These are phyloP conservation scores for Microcaecilia unicolor DNA, from an alignment of 2,797 vertebrate species.

Conservation along the genomic window DNA sequence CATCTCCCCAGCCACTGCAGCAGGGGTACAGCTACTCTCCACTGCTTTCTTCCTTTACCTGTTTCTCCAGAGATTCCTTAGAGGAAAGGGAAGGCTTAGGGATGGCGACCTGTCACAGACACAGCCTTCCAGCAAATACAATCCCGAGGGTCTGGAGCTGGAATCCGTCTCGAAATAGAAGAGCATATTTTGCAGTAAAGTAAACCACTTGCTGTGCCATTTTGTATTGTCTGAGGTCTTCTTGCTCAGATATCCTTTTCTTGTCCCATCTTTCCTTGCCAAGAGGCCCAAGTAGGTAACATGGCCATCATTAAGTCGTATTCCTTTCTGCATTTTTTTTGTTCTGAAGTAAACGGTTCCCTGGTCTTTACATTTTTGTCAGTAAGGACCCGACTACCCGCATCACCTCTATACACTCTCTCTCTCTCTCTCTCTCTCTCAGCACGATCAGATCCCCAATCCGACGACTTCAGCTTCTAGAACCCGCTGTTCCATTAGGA, in stretches of 20 bases:
- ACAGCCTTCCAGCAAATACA: slow-evolving; percentile 93
- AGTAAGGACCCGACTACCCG: no score
- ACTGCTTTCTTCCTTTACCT: slow-evolving; percentile 52
- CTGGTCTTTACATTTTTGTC: no score
- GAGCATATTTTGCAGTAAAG: slow-evolving; percentile 89
- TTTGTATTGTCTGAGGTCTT: slow-evolving; percentile 91
- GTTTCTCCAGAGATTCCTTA: slow-evolving; percentile 88
- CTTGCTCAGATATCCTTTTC: slow-evolving; percentile 86
- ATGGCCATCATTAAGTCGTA: slow-evolving; percentile 93
- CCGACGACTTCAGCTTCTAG: slow-evolving; percentile 4
- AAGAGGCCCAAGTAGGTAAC: slow-evolving; percentile 87
- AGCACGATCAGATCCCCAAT: no score
- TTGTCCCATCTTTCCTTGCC: slow-evolving; percentile 87
- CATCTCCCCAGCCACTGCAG: neutral
- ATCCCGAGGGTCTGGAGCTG: slow-evolving; percentile 83
- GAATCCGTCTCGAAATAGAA: slow-evolving; percentile 97
- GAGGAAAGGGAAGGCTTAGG: slow-evolving; percentile 79
- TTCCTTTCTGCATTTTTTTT: slow-evolving; percentile 86
- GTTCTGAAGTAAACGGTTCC: slow-evolving; percentile 14
- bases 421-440: no score
- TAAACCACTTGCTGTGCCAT: slow-evolving; percentile 95
- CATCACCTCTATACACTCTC: no score
- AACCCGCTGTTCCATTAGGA: no score
- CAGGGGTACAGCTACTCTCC: neutral
- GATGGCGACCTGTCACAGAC: slow-evolving; percentile 85